Evolutionary conservation across 2,888 invertebrate species (phyloP).

Genomic region (Acheta domesticus): DNA sequence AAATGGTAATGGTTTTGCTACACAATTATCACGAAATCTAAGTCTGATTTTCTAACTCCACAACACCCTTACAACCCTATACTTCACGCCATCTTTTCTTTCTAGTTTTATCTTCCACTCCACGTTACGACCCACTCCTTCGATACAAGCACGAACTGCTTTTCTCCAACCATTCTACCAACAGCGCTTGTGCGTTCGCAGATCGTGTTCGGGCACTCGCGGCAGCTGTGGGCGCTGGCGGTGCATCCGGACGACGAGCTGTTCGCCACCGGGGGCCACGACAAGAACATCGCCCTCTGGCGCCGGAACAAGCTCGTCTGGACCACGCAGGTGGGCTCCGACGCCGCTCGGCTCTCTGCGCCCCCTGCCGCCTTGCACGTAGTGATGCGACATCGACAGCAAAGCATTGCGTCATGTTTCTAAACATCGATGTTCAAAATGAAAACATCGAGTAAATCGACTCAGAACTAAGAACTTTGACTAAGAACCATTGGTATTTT

Average conservation of each 20-base stretch:
- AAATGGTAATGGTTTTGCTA: too few relatives aligned
- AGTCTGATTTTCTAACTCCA: too few relatives aligned
- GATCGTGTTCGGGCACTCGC: slow-evolving; percentile 84
- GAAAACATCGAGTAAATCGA: too few relatives aligned
- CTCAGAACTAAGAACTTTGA: too few relatives aligned
- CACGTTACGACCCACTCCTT: too few relatives aligned
- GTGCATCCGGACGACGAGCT: slow-evolving; percentile 88
- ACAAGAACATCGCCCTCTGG: slow-evolving; percentile 88
- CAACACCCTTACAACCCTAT: too few relatives aligned
- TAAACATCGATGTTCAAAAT: neutral
- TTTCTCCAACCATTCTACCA: too few relatives aligned
- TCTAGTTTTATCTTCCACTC: too few relatives aligned
- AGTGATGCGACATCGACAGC: neutral
- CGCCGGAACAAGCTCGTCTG: slow-evolving; percentile 82
- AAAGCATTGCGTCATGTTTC: neutral
- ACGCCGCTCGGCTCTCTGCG: neutral
- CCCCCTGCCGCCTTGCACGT: neutral
- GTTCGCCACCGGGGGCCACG: slow-evolving; percentile 88
- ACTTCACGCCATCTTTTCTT: too few relatives aligned
- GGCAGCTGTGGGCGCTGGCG: slow-evolving; percentile 82
- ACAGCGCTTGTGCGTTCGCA: slow-evolving; percentile 42
- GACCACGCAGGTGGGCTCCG: slow-evolving; percentile 67
- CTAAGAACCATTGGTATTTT: too few relatives aligned
- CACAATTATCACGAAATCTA: too few relatives aligned
- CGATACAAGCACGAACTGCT: too few relatives aligned